Conservation (phyloP, 2,888 invertebrate species). For the Ganaspis brasiliensis region DNA sequence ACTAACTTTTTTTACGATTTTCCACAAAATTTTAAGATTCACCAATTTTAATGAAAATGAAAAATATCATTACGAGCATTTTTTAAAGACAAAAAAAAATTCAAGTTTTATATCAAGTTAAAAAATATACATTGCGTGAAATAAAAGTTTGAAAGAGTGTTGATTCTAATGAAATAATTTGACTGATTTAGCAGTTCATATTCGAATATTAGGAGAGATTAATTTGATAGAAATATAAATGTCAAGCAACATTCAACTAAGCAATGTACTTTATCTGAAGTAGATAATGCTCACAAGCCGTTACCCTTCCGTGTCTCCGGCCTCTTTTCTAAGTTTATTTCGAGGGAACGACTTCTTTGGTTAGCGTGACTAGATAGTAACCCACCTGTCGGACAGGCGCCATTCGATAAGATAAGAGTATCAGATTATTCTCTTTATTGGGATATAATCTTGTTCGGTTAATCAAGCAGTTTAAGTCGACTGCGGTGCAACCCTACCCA, state of each 20-base stretch:
- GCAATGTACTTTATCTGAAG: constrained; percentile 58
- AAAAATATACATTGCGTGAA: not conserved
- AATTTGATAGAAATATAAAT: constrained; percentile 19
- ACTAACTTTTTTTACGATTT: too few species aligned
- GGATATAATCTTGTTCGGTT: constrained; percentile 61
- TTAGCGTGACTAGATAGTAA: constrained; percentile 69
- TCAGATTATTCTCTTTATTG: constrained; percentile 66
- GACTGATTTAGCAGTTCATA: not conserved
- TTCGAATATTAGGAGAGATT: constrained; percentile 10
- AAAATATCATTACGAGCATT: too few species aligned
- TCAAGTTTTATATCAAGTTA: too few species aligned
- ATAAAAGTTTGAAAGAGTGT: not conserved
- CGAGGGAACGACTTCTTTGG: constrained; percentile 47
- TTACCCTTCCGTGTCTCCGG: constrained; percentile 67
- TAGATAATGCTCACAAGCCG: constrained; percentile 65
- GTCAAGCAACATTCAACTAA: constrained; percentile 38
- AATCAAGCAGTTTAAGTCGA: constrained; percentile 50
- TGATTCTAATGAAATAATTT: not conserved
- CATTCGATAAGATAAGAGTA: constrained; percentile 67
- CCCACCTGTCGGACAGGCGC: constrained; percentile 63
- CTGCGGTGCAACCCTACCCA: constrained; percentile 6
- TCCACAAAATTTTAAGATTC: too few species aligned
- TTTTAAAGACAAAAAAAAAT: too few species aligned
- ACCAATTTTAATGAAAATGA: too few species aligned
- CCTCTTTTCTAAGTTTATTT: constrained; percentile 55